Evolutionary conservation across 2,888 invertebrate genomes (phyloP), one percentile per base, ranked within the genome.

Genomic region (Aphodius granarius): DNA sequence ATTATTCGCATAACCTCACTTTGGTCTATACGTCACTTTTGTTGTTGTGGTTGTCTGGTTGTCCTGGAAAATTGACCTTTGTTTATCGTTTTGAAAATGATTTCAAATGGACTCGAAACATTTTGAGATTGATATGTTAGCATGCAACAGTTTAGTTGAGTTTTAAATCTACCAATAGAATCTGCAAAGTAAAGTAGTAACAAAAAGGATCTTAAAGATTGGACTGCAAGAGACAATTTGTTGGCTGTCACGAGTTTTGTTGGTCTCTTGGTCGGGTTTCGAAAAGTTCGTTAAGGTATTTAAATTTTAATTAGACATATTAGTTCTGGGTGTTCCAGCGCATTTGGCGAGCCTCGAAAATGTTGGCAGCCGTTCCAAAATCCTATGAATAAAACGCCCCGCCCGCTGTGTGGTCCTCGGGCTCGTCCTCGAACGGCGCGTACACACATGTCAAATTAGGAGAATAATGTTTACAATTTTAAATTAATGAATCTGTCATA

Each of bases 401-500:
- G 77, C 80, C 64, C 78, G 75, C 76, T 81, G 81, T 81, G 81
- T 81, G 81, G 81, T 80, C 81, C 76, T n/a, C 23, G 65, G 66
- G 66, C 77, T 77, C 78, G 74, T 78, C 75, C 73, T 71, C 43
- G 43, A 75, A 75, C 63, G 65, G 74, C 71, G 74, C 70, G 74
- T 74, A 74, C 68, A 75, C 75, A 72, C 75, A 75, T 75, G 75
- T 75, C 75, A 75, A 75, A 75, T 75, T 75, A 75, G 68, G 75
- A 75, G 66, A 72, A 75, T 72, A 75, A 72, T 75, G 75, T 75
- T 75, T 75, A 75, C 75, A 75, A 75, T 75, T 68, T 72, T 72
- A 75, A 75, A 75, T 75, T 75, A 75, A 75, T 75, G 75, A 75
- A 75, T 72, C 75, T 75, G 75, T 75, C 75, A 71, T 74, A 74